Percentiles rank a stretch among this genome's conserved stretches.
Evolutionary conservation across 2,888 invertebrate genomes (phyloP).

Genomic region (Chrysomela aeneicollis): DNA sequence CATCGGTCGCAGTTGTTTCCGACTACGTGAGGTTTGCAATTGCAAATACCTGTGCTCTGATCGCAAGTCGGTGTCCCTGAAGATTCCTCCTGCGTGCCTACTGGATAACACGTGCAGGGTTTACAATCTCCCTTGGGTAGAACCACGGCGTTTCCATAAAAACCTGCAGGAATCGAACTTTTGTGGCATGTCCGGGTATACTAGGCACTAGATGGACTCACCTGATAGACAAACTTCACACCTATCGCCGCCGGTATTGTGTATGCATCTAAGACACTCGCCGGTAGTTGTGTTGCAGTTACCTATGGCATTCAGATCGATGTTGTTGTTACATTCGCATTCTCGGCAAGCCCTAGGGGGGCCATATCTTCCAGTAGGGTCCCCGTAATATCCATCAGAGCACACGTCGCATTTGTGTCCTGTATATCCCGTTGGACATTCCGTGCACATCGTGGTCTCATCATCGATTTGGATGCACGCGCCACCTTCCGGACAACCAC

Average conservation of each 20-base stretch:
- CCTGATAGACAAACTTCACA: constrained; percentile 94
- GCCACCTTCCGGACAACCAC: constrained; percentile 94
- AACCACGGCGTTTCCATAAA: constrained; percentile 92
- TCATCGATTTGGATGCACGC: constrained; percentile 91
- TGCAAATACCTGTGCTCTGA: constrained; percentile 81
- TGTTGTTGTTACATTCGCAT: constrained; percentile 94
- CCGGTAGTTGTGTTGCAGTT: constrained; percentile 97
- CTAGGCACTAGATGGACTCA: constrained; percentile 46
- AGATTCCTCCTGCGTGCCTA: constrained; percentile 80
- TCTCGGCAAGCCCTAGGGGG: constrained; percentile 77
- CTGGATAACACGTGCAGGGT: constrained; percentile 86
- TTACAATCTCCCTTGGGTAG: constrained; percentile 91
- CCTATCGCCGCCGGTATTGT: constrained; percentile 89
- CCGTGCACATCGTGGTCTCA: constrained; percentile 88
- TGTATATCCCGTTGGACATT: constrained; percentile 93
- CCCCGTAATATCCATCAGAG: constrained; percentile 81
- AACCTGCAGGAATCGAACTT: constrained; percentile 66
- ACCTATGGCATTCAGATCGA: constrained; percentile 93
- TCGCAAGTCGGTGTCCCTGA: constrained; percentile 81
- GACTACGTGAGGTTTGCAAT: constrained; percentile 81
- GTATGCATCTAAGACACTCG: constrained; percentile 95
- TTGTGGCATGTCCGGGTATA: not conserved
- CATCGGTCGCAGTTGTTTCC: constrained; percentile 86
- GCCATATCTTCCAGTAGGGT: constrained; percentile 66
- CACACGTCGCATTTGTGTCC: constrained; percentile 91